Base-by-base conservation (phyloP, 2,113 vertebrate species). In the Agapornis roseicollis region DNA sequence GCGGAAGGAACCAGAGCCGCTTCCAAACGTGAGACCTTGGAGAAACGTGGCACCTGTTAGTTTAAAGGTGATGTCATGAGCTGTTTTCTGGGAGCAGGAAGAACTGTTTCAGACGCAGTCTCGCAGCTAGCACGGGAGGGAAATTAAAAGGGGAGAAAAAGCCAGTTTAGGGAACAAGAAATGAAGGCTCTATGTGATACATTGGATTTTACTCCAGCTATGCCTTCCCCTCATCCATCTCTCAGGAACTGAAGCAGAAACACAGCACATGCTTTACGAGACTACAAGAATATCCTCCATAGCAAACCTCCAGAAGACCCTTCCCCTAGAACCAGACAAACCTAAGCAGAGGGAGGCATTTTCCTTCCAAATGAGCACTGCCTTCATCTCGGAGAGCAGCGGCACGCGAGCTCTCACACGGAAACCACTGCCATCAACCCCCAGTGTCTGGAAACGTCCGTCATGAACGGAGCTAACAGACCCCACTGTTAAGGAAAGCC, bases 391-490 rank as follows among this genome's bases (percentile, higher is more conserved):
- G 33, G 52, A 49, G 66, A 80, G 25, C 85, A 90, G 69, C 82
- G 79, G 46, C 64, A 31, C 27, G 77, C 52, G 83, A 80, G 46
- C 96, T 97, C 97, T 97, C 80, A 92, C 92, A 66, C 90, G 78
- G 11, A 72, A 91, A 93, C 22, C 56, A 49, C 88, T 22, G 88
- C 93, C 79, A 84, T 96, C 83, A 66, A 95, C 95, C 94, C 85
- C 55, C 86, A 91, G 11, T 41, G 79, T 80, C 63, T 81, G 94
- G 58, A 47, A 89, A 85, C 24, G 13, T 68, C 44, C 46, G 76
- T 69, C 83, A 90, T 35, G 80, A 83, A 55, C 55, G 31, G 46
- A 93, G 44, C 29, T 68, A 73, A 23, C 37, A 76, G 82, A 89
- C n/a, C 27, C 19, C 70, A 53, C 73, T 4, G 84, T 42, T 39